Evolutionary conservation across 2,113 vertebrate species (phyloP).

Genomic region (Actenoides hombroni): DNA sequence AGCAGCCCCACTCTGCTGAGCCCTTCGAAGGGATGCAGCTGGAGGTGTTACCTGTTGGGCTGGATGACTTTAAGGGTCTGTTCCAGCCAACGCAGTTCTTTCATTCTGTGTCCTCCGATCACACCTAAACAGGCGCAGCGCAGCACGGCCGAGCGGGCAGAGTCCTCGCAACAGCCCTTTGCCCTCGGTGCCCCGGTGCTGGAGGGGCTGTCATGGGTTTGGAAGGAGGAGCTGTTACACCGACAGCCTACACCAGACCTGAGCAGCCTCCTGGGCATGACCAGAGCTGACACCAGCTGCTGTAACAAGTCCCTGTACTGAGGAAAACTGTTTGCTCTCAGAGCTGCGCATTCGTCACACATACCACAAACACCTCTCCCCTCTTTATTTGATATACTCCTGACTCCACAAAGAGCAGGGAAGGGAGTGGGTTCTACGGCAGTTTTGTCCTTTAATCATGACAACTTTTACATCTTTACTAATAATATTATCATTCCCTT

Average conservation of each 20-base stretch:
- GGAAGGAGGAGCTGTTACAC: background rate
- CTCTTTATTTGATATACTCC: background rate
- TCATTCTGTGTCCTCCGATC: background rate
- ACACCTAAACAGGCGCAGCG: no score
- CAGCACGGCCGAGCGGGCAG: no score
- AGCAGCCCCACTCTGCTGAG: background rate
- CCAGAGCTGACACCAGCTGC: background rate
- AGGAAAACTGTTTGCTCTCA: background rate
- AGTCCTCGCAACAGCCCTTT: background rate
- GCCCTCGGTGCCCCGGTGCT: background rate
- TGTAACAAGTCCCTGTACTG: rapidly evolving
- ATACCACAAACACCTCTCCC: background rate
- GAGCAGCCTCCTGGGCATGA: background rate
- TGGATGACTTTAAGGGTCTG: no score
- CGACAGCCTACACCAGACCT: background rate
- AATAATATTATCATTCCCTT: background rate
- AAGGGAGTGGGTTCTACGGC: background rate
- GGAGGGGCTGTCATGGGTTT: background rate
- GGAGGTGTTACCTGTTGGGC: background rate
- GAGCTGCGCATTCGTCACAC: background rate
- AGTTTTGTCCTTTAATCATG: background rate
- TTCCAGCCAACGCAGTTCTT: no score
- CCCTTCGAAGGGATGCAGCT: background rate
- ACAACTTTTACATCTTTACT: background rate
- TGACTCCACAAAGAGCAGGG: background rate